These are phyloP conservation scores for Meteorus colon DNA, from an alignment of 2,888 invertebrate species.

Conservation along the genomic window DNA sequence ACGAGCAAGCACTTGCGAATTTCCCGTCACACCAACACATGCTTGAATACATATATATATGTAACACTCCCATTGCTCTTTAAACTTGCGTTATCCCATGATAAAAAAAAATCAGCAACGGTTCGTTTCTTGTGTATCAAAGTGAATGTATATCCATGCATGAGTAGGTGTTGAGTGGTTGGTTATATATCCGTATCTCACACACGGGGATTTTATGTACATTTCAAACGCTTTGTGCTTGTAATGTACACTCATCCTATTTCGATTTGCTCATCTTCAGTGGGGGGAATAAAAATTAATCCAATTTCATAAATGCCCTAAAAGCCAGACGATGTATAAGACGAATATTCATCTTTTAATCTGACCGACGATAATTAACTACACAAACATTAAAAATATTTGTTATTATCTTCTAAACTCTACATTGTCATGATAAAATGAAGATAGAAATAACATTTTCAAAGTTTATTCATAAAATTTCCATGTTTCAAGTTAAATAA, in stretches of 20 bases:
- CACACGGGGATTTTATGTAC: background rate
- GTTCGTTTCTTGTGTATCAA: constrained; percentile 39
- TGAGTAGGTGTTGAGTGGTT: constrained; percentile 21
- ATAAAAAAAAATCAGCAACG: constrained; percentile 6
- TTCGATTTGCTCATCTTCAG: background rate
- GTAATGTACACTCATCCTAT: background rate
- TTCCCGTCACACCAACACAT: background rate
- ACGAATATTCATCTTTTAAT: background rate
- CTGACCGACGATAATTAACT: background rate
- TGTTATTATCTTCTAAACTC: background rate
- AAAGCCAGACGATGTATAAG: background rate
- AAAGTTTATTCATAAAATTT: no score
- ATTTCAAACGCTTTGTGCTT: constrained; percentile 24
- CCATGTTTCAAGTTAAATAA: no score
- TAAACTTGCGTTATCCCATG: constrained; percentile 23
- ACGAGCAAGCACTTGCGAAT: constrained; percentile 35
- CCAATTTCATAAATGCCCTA: background rate
- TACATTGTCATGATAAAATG: no score
- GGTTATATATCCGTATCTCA: constrained; percentile 14
- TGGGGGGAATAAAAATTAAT: background rate
- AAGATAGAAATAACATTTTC: no score
- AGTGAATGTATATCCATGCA: constrained; percentile 28
- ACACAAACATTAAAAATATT: background rate
- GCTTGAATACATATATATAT: background rate
- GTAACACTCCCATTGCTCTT: constrained; percentile 9